These are phyloP conservation scores for Epirrhoe tristata DNA, from an alignment of 2,888 invertebrate genomes.

Conservation along the genomic window DNA sequence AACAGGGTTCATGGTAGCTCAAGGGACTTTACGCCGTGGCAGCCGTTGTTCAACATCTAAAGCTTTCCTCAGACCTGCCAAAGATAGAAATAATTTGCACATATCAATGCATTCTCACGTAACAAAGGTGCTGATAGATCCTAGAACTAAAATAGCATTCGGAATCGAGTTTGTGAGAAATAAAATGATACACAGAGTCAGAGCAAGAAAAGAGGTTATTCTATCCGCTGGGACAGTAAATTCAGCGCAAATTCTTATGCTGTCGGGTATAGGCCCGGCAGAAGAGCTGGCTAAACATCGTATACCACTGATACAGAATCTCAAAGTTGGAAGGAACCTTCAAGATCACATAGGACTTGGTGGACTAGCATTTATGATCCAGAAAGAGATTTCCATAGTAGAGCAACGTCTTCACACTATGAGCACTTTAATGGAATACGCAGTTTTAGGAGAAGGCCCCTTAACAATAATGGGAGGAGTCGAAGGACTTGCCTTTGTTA, in stretches of 20 bases:
- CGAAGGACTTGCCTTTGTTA: constrained; percentile 95
- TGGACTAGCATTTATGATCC: constrained; percentile 92
- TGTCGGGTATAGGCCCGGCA: constrained; percentile 94
- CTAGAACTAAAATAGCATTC: constrained; percentile 90
- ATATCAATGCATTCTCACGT: constrained; percentile 93
- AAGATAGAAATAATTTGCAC: constrained; percentile 92
- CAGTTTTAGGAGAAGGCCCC: constrained; percentile 93
- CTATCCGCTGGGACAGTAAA: constrained; percentile 96
- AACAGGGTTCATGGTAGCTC: constrained; percentile 95
- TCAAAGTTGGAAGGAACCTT: constrained; percentile 93
- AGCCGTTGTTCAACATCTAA: constrained; percentile 95
- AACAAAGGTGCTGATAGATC: constrained; percentile 90
- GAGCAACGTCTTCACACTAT: constrained; percentile 92
- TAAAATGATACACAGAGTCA: constrained; percentile 89
- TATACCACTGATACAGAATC: constrained; percentile 92
- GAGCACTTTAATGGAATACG: constrained; percentile 93
- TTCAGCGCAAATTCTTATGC: constrained; percentile 96
- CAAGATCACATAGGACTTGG: constrained; percentile 96
- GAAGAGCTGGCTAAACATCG: constrained; percentile 89
- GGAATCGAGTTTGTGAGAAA: constrained; percentile 93
- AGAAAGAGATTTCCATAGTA: constrained; percentile 91
- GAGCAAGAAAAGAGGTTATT: constrained; percentile 94
- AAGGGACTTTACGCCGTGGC: constrained; percentile 91
- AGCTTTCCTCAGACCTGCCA: constrained; percentile 93
- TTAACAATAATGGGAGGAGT: constrained; percentile 95